Evolutionary conservation across 2,113 vertebrate species (phyloP), one percentile per base, ranked within the genome.

Genomic region (Mola mola): DNA sequence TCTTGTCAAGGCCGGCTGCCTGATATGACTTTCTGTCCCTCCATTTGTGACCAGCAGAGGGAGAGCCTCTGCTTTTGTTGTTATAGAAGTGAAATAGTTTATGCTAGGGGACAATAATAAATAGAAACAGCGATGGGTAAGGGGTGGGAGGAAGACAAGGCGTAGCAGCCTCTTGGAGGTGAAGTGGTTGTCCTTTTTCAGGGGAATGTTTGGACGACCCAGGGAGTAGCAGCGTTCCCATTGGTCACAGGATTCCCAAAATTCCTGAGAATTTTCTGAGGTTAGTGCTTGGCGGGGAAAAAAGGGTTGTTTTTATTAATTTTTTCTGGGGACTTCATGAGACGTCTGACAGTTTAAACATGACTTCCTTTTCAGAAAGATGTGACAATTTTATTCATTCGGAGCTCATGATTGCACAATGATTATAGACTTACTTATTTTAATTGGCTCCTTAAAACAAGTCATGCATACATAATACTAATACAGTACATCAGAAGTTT

Each of bases 61-160:
- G 36, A 70, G 66, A 77, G 37, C 13, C 16, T 65, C 10, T 43
- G 4, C 57, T 72, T 66, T 71, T 75, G 6, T 52, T 75, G 40
- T 75, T 63, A 60, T 59, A 75, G 25, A 66, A 72, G 42, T 70
- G 42, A 55, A 62, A 77, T 49, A 43, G 31, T 48, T 83, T 53
- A 21, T 50, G 53, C 60, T 50, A 67, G 17, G 42, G 53, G 56
- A 59, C 22, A 17, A 40, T 26, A 34, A 75, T 63, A 57, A 78
- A 79, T 75, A 24, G 43, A 63, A 43, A 29, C 44, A 19, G 12
- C 41, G 24, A 16, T 60, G 50, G 11, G 19, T 61, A 10, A 44
- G 37, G 37, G 47, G 52, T 58, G 28, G 13, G 8, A 16, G 13
- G 29, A 22, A n/a, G 24, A 16, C 11, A 1, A 49, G 20, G 12